Conservation (phyloP, 2,888 invertebrate species). For the Conomelus anceps region DNA sequence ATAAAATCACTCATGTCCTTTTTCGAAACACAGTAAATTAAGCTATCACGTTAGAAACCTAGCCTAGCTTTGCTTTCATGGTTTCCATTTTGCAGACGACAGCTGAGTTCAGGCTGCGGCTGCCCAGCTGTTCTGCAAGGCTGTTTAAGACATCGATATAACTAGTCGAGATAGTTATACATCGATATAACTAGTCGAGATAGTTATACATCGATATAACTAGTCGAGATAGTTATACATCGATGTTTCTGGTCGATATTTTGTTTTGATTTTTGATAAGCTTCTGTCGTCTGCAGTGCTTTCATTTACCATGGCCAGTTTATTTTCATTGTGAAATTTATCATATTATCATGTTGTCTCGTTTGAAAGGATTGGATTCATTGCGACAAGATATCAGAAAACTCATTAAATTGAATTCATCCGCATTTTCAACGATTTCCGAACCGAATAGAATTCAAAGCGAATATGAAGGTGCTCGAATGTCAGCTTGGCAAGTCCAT, state of each 20-base stretch:
- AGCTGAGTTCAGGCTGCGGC: too few species aligned
- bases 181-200: background rate
- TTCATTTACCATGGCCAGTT: background rate
- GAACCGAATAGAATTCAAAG: background rate
- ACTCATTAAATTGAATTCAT: background rate
- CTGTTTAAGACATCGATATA: background rate
- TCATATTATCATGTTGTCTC: background rate
- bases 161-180: background rate
- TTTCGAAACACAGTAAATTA: background rate
- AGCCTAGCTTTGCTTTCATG: background rate
- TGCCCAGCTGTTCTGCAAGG: background rate
- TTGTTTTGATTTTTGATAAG: background rate
- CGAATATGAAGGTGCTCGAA: constrained; percentile 40
- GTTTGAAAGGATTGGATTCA: background rate
- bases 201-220: background rate
- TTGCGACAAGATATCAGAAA: background rate
- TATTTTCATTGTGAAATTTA: background rate
- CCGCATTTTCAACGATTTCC: background rate
- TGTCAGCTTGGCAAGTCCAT: constrained; percentile 77
- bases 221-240: background rate
- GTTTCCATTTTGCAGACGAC: background rate
- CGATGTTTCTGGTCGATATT: background rate
- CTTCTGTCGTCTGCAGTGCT: background rate
- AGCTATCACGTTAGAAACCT: background rate
- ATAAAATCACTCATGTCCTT: background rate